Conservation (phyloP, 1,140 invertebrate genomes). For the Limonius californicus region DNA sequence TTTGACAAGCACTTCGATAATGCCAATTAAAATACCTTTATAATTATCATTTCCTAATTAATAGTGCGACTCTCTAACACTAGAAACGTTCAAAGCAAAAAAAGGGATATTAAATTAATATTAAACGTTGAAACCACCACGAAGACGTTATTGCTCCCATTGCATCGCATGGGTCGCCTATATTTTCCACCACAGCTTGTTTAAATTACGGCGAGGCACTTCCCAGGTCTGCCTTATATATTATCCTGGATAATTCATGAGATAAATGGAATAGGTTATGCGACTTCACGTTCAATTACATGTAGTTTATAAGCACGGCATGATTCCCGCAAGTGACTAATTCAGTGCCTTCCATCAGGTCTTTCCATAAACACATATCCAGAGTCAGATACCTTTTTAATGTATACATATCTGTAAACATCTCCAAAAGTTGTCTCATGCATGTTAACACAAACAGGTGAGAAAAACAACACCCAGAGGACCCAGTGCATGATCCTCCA, state of each 20-base stretch:
- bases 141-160: too few species aligned
- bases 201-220: neutral
- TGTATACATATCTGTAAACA: neutral
- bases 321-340: neutral
- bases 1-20: neutral
- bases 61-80: neutral
- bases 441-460: slow-evolving; percentile 1
- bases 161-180: too few species aligned
- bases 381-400: neutral
- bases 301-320: neutral
- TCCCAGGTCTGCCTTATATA: neutral
- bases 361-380: neutral
- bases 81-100: neutral
- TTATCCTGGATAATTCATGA: neutral
- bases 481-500: neutral
- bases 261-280: neutral
- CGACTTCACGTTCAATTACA: neutral
- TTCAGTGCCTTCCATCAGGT: neutral
- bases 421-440: neutral
- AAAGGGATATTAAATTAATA: neutral
- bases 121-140: neutral
- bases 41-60: neutral
- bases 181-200: neutral
- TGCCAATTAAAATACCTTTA: neutral
- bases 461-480: neutral